Percentiles rank a stretch among this genome's conserved stretches.
phyloP scores from a whole-genome alignment of 2,888 invertebrate species.

The Rotaria socialis region DNA sequence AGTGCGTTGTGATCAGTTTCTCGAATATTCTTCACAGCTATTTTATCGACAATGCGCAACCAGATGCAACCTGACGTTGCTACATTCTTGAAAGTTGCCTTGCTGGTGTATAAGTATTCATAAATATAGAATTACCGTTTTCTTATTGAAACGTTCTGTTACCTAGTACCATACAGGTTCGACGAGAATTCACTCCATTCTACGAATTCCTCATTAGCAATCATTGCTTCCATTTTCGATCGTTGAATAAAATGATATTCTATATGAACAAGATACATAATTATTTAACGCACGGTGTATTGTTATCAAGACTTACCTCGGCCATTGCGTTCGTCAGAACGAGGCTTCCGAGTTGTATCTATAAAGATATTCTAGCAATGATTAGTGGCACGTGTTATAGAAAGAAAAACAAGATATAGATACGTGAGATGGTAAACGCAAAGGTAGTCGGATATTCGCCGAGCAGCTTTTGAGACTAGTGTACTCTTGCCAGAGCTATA shows the following conservation, averaged over 20 bases:
- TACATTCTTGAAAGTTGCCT: conserved; percentile 76
- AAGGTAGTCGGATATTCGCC: conserved; percentile 81
- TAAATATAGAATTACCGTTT: background rate
- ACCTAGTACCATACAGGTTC: conserved; percentile 82
- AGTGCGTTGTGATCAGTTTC: conserved; percentile 73
- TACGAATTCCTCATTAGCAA: conserved; percentile 77
- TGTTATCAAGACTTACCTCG: conserved; percentile 48
- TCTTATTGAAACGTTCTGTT: too few species aligned
- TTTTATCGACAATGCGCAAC: conserved; percentile 85
- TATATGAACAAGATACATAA: background rate
- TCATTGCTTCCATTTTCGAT: conserved; percentile 72
- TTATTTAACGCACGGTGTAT: too few species aligned
- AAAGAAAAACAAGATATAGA: background rate
- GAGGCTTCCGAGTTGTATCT: conserved; percentile 63
- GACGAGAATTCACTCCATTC: conserved; percentile 86
- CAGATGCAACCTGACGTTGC: conserved; percentile 80
- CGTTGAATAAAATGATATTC: conserved; percentile 81
- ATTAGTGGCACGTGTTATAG: too few species aligned
- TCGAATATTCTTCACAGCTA: conserved; percentile 85
- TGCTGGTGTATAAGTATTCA: conserved; percentile 63
- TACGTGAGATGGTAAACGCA: conserved; percentile 84
- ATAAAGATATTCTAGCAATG: background rate
- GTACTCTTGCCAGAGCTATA: conserved; percentile 84
- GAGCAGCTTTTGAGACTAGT: conserved; percentile 75
- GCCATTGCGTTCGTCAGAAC: conserved; percentile 62